phyloP scores from a whole-genome alignment of 2,797 vertebrate species.

The Gila robusta region DNA sequence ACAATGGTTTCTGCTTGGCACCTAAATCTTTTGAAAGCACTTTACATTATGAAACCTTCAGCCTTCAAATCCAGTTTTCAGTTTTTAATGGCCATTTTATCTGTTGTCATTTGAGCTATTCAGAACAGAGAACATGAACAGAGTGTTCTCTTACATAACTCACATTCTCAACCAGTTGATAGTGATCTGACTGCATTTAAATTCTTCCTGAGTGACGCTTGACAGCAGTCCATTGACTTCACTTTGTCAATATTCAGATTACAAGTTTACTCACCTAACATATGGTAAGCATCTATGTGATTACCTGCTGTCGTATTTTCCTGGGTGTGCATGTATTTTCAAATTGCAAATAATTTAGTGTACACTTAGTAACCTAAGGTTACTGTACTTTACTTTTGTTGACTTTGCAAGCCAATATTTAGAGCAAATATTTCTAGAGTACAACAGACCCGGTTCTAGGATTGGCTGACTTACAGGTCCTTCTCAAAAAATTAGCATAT shows the following conservation, averaged over 20 bases:
- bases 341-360: slow-evolving; percentile 3
- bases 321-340: slow-evolving; percentile 5
- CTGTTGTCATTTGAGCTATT: neutral
- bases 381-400: neutral
- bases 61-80: too few relatives aligned
- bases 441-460: neutral
- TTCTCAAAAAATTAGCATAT: too few relatives aligned
- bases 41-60: too few relatives aligned
- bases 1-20: too few relatives aligned
- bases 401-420: neutral
- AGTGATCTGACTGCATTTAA: neutral
- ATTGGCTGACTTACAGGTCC: neutral
- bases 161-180: neutral
- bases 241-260: neutral
- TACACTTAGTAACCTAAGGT: neutral
- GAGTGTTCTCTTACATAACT: neutral
- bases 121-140: neutral
- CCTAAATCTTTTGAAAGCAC: too few relatives aligned
- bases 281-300: slow-evolving; percentile 15
- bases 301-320: slow-evolving; percentile 14
- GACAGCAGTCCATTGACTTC: neutral
- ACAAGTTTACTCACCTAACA: neutral
- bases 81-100: neutral
- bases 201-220: neutral
- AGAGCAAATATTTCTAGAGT: neutral